Base-by-base conservation (phyloP, 1,140 invertebrate genomes). In the Bombus vancouverensis region DNA sequence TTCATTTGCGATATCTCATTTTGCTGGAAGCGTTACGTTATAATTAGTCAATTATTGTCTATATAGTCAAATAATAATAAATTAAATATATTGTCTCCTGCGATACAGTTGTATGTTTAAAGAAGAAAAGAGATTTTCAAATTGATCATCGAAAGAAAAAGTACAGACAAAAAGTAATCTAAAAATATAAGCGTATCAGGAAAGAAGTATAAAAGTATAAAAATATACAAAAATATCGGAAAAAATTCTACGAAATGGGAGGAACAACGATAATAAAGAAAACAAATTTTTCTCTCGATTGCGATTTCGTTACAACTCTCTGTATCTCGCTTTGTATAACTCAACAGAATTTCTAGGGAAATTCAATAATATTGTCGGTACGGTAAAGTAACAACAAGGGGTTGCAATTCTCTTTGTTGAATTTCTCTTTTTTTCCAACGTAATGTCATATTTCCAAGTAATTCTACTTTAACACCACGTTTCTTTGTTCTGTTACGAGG, bases 361-460 rank as follows among this genome's bases (percentile, higher is more conserved):
- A 72, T 44, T 72, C 42, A 42, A 57, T 76, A 34, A 76, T 37
- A 57, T 47, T 47, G 28, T 57, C n/a, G 32, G 12, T 6, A 3
- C 18, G 28, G 10, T 32, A 37, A 28, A 57, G 32, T 4, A 28
- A 25, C 32, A 28, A 25, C 74, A 57, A 76, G 25, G 15, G 47
- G 6, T 22, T 18, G 34, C 28, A 75, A 75, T 75, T 28, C 9
- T 28, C 44, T 76, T 57, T 37, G 34, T 32, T 37, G 10, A 25
- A 12, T 47, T 34, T 47, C 12, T 12, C 44, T n/a, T 10, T 6
- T 8, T 76, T 28, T 4, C 4, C 32, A 28, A 28, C 32, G 10
- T 59, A 75, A 75, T 37, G n/a, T 76, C 47, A 57, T 57, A 28
- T 76, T 37, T 37, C 53, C 74, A 76, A 59, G 57, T 76, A 76